Evolutionary conservation across 2,113 vertebrate species (phyloP).

Genomic region (Mus spicilegus): DNA sequence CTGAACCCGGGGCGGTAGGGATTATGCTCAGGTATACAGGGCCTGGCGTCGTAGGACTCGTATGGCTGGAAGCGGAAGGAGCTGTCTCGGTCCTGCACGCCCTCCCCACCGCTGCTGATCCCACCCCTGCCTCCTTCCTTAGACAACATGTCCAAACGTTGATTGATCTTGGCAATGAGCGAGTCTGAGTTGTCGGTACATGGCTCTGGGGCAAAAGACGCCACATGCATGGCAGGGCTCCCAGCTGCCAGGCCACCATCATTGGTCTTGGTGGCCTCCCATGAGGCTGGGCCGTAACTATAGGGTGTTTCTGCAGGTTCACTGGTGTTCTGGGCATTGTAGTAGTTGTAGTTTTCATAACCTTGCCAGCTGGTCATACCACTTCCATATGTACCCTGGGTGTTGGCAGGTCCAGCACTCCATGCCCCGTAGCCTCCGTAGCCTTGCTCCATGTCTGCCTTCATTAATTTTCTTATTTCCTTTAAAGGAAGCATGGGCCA

Average conservation of each 20-base stretch:
- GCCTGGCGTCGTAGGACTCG: conserved; percentile 86
- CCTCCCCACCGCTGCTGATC: conserved; percentile 74
- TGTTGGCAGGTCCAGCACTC: no score
- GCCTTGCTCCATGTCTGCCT: no score
- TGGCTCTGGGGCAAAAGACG: conserved; percentile 76
- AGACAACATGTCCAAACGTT: conserved; percentile 88
- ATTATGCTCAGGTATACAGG: conserved; percentile 83
- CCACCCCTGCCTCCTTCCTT: conserved; percentile 85
- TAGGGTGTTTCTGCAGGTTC: conserved; percentile 77
- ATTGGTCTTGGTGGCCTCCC: conserved; percentile 84
- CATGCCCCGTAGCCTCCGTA: no score
- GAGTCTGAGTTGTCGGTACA: conserved; percentile 84
- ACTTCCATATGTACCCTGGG: no score
- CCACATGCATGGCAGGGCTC: conserved; percentile 63
- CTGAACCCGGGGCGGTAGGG: conserved; percentile 82
- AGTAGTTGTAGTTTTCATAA: conserved; percentile 88
- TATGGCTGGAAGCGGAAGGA: conserved; percentile 88
- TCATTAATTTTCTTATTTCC: background rate
- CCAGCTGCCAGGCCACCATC: conserved; percentile 64
- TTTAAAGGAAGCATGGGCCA: background rate
- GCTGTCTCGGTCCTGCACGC: conserved; percentile 84
- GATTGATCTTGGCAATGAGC: conserved; percentile 90
- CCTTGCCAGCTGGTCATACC: no score
- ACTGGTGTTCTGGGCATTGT: conserved; percentile 76
- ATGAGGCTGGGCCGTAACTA: conserved; percentile 80